Evolutionary conservation across 2,888 invertebrate species (phyloP).

Genomic region (Cantharis nigra): DNA sequence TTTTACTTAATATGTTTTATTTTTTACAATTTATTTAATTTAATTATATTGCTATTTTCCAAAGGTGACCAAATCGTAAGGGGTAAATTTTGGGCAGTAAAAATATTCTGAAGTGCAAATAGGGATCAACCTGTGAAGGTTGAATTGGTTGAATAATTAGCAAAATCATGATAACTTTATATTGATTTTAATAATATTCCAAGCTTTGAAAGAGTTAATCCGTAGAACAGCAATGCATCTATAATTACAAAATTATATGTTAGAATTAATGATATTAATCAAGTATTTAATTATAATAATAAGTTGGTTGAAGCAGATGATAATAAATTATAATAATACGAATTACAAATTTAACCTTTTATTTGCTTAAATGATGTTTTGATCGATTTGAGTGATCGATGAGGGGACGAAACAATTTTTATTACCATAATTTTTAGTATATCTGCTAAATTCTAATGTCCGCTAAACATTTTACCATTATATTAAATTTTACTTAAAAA

Average conservation of each 20-base stretch:
- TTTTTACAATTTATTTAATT: too few species aligned
- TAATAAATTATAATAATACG: background rate
- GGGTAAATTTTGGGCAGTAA: background rate
- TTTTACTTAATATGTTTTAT: too few species aligned
- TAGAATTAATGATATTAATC: background rate
- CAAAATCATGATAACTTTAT: too few species aligned
- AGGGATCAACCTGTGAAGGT: background rate
- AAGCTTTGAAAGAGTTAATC: background rate
- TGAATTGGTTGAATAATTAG: background rate
- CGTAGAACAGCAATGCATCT: background rate
- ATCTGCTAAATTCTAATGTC: too few species aligned
- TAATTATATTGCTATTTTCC: background rate
- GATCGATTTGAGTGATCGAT: background rate
- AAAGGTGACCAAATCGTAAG: background rate
- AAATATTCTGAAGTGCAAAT: background rate
- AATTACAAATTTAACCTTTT: background rate
- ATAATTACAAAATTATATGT: background rate
- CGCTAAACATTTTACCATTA: too few species aligned
- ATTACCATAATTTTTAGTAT: background rate
- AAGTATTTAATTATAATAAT: background rate
- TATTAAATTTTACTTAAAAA: too few species aligned
- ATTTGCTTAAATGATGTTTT: background rate
- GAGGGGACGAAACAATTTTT: background rate
- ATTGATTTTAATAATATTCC: too few species aligned
- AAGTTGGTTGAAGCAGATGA: background rate